A percentile compares a stretch with the other conserved stretches of the same genome.
phyloP scores from a whole-genome alignment of 2,113 vertebrate genomes.

The Poeciliopsis occidentalis region DNA sequence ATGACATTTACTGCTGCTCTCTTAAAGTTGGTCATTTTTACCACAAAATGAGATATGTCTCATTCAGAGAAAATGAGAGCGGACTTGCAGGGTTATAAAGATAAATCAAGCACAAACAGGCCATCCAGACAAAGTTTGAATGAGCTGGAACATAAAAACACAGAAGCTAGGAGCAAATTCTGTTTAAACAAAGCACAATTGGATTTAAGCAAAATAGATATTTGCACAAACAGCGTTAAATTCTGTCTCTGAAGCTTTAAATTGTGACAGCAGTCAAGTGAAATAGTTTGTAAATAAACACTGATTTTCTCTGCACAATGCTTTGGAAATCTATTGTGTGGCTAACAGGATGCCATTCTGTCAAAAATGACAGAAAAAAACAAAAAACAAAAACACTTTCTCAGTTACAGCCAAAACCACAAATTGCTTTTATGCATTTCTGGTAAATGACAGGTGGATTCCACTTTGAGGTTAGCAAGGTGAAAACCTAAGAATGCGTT shows the following conservation, averaged over 20 bases:
- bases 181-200: not conserved
- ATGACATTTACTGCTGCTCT: conserved; percentile 45
- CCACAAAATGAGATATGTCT: conserved; percentile 44
- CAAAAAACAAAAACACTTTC: not conserved
- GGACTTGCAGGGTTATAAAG: conserved; percentile 18
- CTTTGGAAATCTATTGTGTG: not conserved
- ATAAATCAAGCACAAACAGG: conserved; percentile 32
- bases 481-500: not conserved
- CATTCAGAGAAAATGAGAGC: conserved; percentile 46
- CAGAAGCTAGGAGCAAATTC: not conserved
- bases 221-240: not conserved
- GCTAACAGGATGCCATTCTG: not conserved
- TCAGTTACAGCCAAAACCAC: not conserved
- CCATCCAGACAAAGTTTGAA: not conserved
- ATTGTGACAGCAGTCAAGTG: not conserved
- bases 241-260: not conserved
- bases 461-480: not conserved
- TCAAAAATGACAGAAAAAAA: not conserved
- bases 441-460: not conserved
- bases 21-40: conserved; percentile 43
- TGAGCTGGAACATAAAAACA: not conserved
- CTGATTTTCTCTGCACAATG: not conserved
- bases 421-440: not conserved
- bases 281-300: not conserved
- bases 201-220: not conserved